Percentiles rank a stretch among this genome's conserved stretches.
Conservation (phyloP, 2,888 invertebrate species). For the Drosophila rellima region DNA sequence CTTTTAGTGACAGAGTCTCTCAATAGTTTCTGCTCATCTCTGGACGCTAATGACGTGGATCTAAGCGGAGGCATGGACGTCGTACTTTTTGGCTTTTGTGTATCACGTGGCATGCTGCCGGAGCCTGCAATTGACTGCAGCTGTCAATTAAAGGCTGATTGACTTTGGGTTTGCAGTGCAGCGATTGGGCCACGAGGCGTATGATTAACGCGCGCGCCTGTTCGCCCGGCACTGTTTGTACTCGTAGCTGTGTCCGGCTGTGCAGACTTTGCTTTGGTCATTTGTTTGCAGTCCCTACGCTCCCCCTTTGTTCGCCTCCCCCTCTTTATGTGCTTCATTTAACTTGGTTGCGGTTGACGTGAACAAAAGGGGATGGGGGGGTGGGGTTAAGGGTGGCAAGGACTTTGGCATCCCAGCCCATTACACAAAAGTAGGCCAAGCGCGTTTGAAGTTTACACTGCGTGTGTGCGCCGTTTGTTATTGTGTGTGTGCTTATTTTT, state of each 20-base stretch:
- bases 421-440: constrained; percentile 77
- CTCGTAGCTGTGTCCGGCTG: constrained; percentile 12
- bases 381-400: constrained; percentile 22
- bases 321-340: constrained; percentile 68
- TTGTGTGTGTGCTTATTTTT: constrained; percentile 13
- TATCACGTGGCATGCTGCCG: constrained; percentile 22
- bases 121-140: constrained; percentile 62
- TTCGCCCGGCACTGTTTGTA: not conserved
- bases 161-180: constrained; percentile 64
- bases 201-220: constrained; percentile 67
- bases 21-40: constrained; percentile 25
- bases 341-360: constrained; percentile 73
- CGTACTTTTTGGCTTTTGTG: constrained; percentile 23
- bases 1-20: not conserved
- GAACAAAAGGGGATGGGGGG: constrained; percentile 18
- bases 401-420: constrained; percentile 70
- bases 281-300: constrained; percentile 42
- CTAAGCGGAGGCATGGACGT: constrained; percentile 9
- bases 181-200: constrained; percentile 65
- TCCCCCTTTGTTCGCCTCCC: not conserved
- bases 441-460: constrained; percentile 79
- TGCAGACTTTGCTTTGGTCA: constrained; percentile 49
- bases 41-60: constrained; percentile 32
- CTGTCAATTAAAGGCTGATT: constrained; percentile 78
- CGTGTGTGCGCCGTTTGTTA: constrained; percentile 28